Evolutionary conservation across 53 echinoderm and acorn worm genomes (phyloP), one percentile per base, ranked within the genome.

Genomic region (Luidia sarsii): DNA sequence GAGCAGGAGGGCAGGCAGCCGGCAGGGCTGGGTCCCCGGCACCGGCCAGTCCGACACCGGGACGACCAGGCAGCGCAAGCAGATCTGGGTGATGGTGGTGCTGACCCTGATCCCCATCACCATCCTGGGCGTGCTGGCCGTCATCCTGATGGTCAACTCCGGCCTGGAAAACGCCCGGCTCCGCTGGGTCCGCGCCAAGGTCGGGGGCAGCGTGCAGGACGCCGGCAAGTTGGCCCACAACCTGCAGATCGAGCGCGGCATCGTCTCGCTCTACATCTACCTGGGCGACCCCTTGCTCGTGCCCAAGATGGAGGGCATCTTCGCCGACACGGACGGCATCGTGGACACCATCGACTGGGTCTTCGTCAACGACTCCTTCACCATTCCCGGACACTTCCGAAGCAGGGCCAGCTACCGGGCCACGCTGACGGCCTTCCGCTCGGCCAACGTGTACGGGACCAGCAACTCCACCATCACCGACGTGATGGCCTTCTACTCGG

Each of bases 181-280:
- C 14, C 27, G 50, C 14, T 48, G 29, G 51, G 53, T 89, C 5
- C 79, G 48, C 28, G 10, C 37, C 16, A 36, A 38, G 21, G 62
- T 89, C 25, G 48, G 67, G 4, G 23, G 19, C 23, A 89, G 77
- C 22, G 29, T 89, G 10, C 56, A 68, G n/a, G 82, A 90, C 33
- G 90, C 80, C 2, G 94, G 94, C 9, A 57, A 84, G 11, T 80
- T 94, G 0, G 85, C 90, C 7, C 90, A 90, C 68, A 45, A 54
- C 30, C 68, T 94, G 7, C 94, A 94, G 82, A 87, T 87, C 33
- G 94, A 94, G 48, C 38, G 94, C 11, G 94, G 90, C 10, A 61
- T 80, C 30, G 75, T 90, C 3, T 90, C 72, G 5, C 72, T 72
- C 27, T 79, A 46, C 33, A 64, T 79, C 63, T 49, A 60, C 15